Percentiles rank a stretch among this genome's conserved stretches.
These are phyloP conservation scores for Erithacus rubecula DNA, from an alignment of 2,797 vertebrate species.

Conservation along the genomic window DNA sequence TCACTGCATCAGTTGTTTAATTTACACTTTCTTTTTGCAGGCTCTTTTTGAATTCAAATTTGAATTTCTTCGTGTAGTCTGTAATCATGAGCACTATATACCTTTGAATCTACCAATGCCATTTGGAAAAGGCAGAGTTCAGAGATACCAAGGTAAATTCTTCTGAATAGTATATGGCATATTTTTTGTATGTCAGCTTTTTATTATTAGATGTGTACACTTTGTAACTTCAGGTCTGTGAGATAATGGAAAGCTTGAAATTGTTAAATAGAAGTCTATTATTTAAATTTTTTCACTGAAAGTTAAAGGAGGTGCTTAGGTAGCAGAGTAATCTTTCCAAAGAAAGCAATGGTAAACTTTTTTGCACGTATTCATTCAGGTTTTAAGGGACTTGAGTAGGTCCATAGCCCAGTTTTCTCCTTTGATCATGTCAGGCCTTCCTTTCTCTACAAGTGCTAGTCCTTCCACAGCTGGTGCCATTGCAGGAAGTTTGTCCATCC, in stretches of 20 bases:
- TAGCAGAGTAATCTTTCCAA: background rate
- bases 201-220: background rate
- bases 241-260: background rate
- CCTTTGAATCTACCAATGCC: slow-evolving; percentile 97
- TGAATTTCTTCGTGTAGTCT: slow-evolving; percentile 95
- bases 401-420: background rate
- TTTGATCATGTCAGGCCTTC: background rate
- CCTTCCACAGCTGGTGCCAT: background rate
- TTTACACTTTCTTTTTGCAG: slow-evolving; percentile 73
- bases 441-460: background rate
- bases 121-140: slow-evolving; percentile 93
- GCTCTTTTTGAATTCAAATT: slow-evolving; percentile 97
- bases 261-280: background rate
- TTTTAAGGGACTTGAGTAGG: background rate
- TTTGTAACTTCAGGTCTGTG: background rate
- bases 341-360: background rate
- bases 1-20: background rate
- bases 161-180: background rate
- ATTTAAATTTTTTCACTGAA: background rate
- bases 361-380: background rate
- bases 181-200: background rate
- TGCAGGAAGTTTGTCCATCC: background rate
- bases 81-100: slow-evolving; percentile 95
- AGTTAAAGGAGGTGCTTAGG: background rate
- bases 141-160: slow-evolving; percentile 92